Conservation (phyloP, 2,113 vertebrate species). For the Formicarius rufipectus region DNA sequence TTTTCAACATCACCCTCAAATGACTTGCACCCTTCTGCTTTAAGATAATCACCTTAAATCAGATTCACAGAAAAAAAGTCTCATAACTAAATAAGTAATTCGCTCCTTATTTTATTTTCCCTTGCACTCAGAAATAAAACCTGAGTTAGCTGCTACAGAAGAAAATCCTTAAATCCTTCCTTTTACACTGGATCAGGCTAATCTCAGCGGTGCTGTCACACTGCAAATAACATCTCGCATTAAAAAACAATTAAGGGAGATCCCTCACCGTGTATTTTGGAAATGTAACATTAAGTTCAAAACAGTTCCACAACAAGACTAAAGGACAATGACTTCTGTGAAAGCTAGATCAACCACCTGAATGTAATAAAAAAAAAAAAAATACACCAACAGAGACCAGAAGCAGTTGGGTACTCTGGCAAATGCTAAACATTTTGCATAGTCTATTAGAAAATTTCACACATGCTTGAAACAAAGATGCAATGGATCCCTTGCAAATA, state of each 20-base stretch:
- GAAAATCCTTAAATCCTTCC: slow-evolving; percentile 23
- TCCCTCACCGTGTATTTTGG: background rate
- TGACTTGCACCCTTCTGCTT: background rate
- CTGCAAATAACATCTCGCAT: background rate
- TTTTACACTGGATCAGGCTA: background rate
- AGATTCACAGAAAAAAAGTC: background rate
- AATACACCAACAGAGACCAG: background rate
- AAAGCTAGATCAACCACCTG: background rate
- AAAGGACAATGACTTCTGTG: background rate
- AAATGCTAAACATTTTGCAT: background rate
- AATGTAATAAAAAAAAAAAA: background rate
- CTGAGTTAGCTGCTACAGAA: background rate
- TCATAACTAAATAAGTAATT: background rate
- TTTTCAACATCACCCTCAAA: background rate
- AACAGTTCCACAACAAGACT: background rate
- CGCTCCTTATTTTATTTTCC: background rate
- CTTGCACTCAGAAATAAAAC: background rate
- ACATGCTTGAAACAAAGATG: background rate
- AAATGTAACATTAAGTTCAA: background rate
- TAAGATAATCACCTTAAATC: background rate
- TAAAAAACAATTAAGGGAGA: background rate
- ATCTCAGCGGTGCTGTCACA: background rate
- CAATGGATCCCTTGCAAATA: background rate
- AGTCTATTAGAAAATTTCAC: background rate
- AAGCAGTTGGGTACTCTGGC: background rate